Percentiles rank a stretch among this genome's conserved stretches.
These are phyloP conservation scores for Pseudococcus viburni DNA, from an alignment of 2,888 invertebrate species.

Conservation along the genomic window DNA sequence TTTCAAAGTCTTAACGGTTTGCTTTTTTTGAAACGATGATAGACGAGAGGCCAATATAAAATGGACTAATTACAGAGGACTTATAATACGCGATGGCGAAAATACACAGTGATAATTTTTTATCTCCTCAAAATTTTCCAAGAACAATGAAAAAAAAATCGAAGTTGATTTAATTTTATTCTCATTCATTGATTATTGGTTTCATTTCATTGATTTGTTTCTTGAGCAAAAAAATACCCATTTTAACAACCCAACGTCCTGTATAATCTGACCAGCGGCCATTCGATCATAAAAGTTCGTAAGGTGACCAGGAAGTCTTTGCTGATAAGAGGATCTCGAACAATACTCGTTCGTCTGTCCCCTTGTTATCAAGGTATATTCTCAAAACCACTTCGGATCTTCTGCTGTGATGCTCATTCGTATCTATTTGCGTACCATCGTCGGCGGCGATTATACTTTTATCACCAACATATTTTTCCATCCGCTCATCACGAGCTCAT, in stretches of 20 bases:
- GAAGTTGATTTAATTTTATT: conserved; percentile 3
- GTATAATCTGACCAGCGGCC: too few relatives aligned
- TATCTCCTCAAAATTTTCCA: not conserved
- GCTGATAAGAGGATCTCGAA: not conserved
- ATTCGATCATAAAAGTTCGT: conserved; percentile 5
- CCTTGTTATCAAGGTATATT: not conserved
- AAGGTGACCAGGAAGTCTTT: not conserved
- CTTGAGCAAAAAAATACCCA: not conserved
- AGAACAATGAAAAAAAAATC: not conserved
- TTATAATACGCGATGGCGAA: too few relatives aligned
- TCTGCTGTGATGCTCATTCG: too few relatives aligned
- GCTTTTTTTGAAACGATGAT: too few relatives aligned
- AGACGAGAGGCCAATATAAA: too few relatives aligned
- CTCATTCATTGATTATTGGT: not conserved
- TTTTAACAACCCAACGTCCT: not conserved
- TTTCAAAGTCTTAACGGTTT: too few relatives aligned
- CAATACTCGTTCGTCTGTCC: not conserved
- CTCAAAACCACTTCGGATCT: not conserved
- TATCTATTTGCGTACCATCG: too few relatives aligned
- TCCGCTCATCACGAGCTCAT: not conserved
- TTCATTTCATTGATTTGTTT: conserved; percentile 12
- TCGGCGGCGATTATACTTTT: too few relatives aligned
- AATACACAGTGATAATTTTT: not conserved
- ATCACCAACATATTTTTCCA: not conserved
- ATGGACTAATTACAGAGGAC: too few relatives aligned